phyloP scores from a whole-genome alignment of 2,888 invertebrate species.

The Nephrotoma flavescens region DNA sequence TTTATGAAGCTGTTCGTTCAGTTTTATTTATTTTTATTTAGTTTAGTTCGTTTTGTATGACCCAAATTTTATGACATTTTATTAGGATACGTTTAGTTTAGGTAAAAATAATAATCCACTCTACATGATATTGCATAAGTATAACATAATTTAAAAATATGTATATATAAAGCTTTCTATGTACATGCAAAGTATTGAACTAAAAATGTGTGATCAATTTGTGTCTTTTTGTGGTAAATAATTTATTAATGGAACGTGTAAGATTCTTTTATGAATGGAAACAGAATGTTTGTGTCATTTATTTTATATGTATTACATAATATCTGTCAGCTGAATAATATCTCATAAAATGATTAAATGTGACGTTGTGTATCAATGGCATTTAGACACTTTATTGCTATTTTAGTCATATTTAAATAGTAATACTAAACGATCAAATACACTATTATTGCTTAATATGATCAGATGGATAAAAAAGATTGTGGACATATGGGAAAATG shows the following conservation, averaged over 20 bases:
- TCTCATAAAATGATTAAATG: no score
- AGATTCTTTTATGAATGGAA: neutral
- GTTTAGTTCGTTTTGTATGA: neutral
- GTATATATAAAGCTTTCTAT: neutral
- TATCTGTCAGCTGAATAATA: no score
- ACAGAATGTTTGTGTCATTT: no score
- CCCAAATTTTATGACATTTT: neutral
- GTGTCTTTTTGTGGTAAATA: neutral
- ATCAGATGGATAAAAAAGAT: no score
- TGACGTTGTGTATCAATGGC: no score
- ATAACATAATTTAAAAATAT: neutral
- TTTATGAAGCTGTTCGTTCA: neutral
- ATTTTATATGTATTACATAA: no score
- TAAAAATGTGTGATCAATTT: neutral
- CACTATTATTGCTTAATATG: no score
- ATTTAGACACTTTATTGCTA: no score
- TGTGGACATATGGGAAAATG: no score
- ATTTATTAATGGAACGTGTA: neutral
- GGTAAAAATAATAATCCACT: neutral
- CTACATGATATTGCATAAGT: neutral
- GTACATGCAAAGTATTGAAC: neutral
- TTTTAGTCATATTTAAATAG: no score
- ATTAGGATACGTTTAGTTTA: neutral
- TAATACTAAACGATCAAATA: no score
- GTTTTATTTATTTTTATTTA: neutral